Evolutionary conservation across 2,888 invertebrate genomes (phyloP).

Genomic region (Patella caerulea): DNA sequence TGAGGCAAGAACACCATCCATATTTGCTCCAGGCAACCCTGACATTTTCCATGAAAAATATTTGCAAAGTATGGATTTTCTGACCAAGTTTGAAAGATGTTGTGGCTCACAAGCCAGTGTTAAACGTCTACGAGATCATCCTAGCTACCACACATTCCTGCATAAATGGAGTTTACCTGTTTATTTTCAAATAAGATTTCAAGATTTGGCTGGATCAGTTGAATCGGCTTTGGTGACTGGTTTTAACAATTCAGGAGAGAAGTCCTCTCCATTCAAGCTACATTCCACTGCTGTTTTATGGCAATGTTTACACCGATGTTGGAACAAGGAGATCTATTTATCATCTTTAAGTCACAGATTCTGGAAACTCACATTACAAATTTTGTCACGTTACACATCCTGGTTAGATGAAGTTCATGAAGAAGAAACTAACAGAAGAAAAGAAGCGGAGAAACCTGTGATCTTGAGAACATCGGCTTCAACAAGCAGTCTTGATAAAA

Average conservation of each 20-base stretch:
- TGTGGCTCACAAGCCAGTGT: constrained; percentile 77
- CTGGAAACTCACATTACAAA: constrained; percentile 89
- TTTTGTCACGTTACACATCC: constrained; percentile 84
- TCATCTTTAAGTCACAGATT: constrained; percentile 78
- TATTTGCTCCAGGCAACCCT: constrained; percentile 94
- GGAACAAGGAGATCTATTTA: constrained; percentile 86
- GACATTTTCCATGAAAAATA: constrained; percentile 88
- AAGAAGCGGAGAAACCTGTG: constrained; percentile 26
- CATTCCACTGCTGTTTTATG: constrained; percentile 74
- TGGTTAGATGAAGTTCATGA: constrained; percentile 74
- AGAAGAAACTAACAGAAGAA: constrained; percentile 45
- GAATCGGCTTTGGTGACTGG: constrained; percentile 74
- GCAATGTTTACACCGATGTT: constrained; percentile 78
- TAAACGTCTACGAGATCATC: constrained; percentile 77
- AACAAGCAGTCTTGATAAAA: constrained; percentile 19
- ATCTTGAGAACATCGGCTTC: constrained; percentile 21
- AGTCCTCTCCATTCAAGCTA: constrained; percentile 47
- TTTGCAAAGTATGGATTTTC: constrained; percentile 82
- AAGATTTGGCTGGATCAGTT: constrained; percentile 86
- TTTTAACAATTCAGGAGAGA: constrained; percentile 58
- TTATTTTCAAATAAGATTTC: constrained; percentile 96
- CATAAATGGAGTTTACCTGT: constrained; percentile 94
- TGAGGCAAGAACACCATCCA: constrained; percentile 80
- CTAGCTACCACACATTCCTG: constrained; percentile 84
- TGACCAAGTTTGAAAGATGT: constrained; percentile 80